Conservation (phyloP, 2,113 vertebrate genomes). For the Electrona antarctica region DNA sequence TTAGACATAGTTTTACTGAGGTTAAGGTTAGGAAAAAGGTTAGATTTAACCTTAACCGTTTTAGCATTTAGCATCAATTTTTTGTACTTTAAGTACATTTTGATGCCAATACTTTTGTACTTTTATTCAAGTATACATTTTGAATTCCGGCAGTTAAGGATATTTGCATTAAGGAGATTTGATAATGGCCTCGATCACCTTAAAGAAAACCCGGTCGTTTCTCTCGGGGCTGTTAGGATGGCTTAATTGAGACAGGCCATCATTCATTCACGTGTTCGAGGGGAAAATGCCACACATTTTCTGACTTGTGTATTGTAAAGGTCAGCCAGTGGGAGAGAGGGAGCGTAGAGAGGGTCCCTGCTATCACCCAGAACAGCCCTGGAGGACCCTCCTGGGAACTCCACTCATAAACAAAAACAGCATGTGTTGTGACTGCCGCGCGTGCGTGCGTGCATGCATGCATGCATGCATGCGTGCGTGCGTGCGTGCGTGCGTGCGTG, state of each 20-base stretch:
- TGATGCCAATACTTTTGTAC: no score
- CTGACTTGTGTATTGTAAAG: constrained; percentile 69
- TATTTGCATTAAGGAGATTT: background rate
- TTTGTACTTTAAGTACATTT: no score
- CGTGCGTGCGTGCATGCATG: background rate
- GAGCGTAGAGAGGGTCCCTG: constrained; percentile 40
- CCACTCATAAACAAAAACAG: constrained; percentile 53
- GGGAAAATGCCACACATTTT: constrained; percentile 59
- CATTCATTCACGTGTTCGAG: constrained; percentile 53
- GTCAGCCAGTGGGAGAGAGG: constrained; percentile 56
- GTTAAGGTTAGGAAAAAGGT: no score
- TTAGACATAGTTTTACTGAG: no score
- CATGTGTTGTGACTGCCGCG: constrained; percentile 26
- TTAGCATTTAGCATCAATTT: no score
- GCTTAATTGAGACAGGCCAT: constrained; percentile 39
- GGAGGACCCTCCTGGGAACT: constrained; percentile 47
- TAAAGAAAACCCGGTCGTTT: constrained; percentile 25
- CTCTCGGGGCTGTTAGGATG: background rate
- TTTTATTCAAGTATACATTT: no score
- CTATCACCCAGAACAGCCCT: constrained; percentile 65
- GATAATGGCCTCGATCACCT: constrained; percentile 11
- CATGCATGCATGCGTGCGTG: background rate
- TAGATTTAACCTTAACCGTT: no score
- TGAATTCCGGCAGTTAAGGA: no score
- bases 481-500: no score